A percentile compares a stretch with the other conserved stretches of the same genome.
Evolutionary conservation across 2,888 invertebrate species (phyloP).

Genomic region (Helicoverpa assulta): DNA sequence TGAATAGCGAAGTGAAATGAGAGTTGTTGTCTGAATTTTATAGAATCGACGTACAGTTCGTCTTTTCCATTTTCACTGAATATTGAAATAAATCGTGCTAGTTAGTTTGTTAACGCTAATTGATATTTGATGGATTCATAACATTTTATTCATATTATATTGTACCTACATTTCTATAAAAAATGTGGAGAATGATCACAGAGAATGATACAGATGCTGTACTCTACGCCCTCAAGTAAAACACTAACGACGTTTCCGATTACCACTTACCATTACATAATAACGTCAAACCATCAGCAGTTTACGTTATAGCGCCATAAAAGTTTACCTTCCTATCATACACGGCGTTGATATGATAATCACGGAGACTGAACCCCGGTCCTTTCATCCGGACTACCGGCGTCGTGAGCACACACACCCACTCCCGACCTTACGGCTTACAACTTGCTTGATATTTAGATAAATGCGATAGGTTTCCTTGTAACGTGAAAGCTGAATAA

Average conservation of each 20-base stretch:
- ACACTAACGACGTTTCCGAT: neutral
- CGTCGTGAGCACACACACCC: constrained; percentile 53
- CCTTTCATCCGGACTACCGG: constrained; percentile 54
- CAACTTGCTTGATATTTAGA: constrained; percentile 55
- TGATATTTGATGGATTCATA: no score
- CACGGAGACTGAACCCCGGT: constrained; percentile 42
- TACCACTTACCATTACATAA: neutral
- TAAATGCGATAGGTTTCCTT: constrained; percentile 36
- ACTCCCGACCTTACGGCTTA: constrained; percentile 55
- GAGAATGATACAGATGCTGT: no score
- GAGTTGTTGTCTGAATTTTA: no score
- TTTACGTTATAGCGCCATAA: neutral
- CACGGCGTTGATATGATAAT: constrained; percentile 54
- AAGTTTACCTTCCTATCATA: neutral
- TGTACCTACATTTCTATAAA: no score
- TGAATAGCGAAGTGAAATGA: no score
- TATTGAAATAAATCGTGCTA: no score
- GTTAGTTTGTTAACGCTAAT: no score
- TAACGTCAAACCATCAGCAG: neutral
- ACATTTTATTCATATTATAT: no score
- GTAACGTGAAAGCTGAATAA: constrained; percentile 37
- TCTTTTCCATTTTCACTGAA: no score
- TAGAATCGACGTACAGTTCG: no score
- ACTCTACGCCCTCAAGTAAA: neutral
- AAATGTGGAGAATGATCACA: no score